Evolutionary conservation across 2,888 invertebrate species (phyloP).

Genomic region (Lottia scabra): DNA sequence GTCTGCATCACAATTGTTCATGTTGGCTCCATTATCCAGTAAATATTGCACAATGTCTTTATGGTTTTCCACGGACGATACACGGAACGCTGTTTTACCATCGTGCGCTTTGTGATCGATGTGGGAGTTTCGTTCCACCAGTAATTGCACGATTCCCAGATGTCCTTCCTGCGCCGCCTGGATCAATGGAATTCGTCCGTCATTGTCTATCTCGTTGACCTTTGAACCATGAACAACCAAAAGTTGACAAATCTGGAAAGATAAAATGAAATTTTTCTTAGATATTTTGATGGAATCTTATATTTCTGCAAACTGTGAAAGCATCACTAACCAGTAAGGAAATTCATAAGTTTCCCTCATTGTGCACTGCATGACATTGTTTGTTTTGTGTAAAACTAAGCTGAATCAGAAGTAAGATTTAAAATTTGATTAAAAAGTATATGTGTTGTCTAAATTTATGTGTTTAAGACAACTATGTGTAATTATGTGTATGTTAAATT

Average conservation of each 20-base stretch:
- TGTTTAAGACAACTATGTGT: too few species aligned
- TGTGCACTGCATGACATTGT: too few species aligned
- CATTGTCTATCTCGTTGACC: constrained; percentile 70
- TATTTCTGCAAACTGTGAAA: too few species aligned
- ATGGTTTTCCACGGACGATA: constrained; percentile 87
- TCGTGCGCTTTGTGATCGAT: constrained; percentile 79
- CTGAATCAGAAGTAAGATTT: too few species aligned
- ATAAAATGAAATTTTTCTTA: background rate
- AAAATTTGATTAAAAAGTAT: too few species aligned
- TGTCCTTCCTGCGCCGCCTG: constrained; percentile 81
- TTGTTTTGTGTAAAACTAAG: too few species aligned
- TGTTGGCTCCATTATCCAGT: constrained; percentile 75
- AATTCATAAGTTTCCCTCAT: too few species aligned
- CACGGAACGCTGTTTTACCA: constrained; percentile 73
- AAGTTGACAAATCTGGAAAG: constrained; percentile 73
- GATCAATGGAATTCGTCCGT: constrained; percentile 72
- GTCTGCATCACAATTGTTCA: constrained; percentile 91
- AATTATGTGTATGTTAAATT: too few species aligned
- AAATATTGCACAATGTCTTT: constrained; percentile 73
- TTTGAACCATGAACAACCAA: constrained; percentile 69
- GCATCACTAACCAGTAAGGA: too few species aligned
- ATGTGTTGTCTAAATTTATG: too few species aligned
- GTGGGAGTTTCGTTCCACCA: constrained; percentile 55
- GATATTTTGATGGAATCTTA: too few species aligned
- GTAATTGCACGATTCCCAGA: constrained; percentile 47